Base-by-base conservation (phyloP, 2,797 vertebrate species). In the Cephalopachus bancanus region DNA sequence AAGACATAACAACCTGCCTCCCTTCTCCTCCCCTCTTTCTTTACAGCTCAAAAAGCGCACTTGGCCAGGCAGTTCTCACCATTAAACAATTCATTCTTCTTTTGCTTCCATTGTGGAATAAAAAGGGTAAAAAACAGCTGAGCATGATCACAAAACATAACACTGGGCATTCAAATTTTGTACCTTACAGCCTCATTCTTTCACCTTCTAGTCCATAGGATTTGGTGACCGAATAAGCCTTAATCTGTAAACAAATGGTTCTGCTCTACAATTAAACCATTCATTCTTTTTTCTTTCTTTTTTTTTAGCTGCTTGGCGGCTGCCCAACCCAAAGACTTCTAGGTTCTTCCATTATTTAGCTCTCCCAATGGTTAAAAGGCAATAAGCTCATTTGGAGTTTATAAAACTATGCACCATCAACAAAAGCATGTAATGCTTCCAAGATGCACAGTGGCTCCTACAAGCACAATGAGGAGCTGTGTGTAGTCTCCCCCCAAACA, bases 241-340 rank as follows among this genome's bases (percentile, higher is more conserved):
- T 98, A 98, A 98, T 98, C 98, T 98, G 98, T 98, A 99, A 99
- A 99, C 98, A 99, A 99, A 98, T 98, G 94, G 98, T 98, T 98
- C 44, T 98, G 97, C 97, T 98, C 98, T 98, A 98, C 98, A 99
- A 98, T 98, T 98, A 98, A 98, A 98, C 97, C 96, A 98, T 99
- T 99, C 98, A 98, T 95, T 93, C 9, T 0, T 1, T 4, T 33
- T 62, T 49, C 28, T 3, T 1, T 20, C 53, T 53, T 19, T 94
- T 91, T 95, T 72, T 97, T 97, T 96, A 91, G 94, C 95, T 97
- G 74, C 67, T 98, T 99, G 98, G 99, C 98, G 37, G 97, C 95
- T 97, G 92, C 98, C 98, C 98, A 99, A 85, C 16, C 93, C 57
- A 89, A 89, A 98, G 96, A 98, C 98, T 98, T 98, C 97, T 95